A percentile compares a stretch with the other conserved stretches of the same genome.
phyloP scores from a whole-genome alignment of 2,113 vertebrate genomes.

The Taxidea taxus region DNA sequence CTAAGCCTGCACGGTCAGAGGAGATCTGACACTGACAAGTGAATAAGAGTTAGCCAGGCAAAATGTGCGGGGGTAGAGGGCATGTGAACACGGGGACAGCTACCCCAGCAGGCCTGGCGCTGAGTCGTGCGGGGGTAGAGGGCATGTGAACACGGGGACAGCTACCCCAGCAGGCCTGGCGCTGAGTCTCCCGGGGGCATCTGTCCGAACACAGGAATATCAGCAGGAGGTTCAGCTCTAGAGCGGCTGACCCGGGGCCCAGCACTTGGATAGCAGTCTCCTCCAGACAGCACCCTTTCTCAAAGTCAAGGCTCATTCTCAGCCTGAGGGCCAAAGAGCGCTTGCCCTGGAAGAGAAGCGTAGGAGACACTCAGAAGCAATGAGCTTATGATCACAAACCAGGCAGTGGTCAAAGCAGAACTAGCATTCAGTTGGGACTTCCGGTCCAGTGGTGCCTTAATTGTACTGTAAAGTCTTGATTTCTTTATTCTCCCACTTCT shows the following conservation, averaged over 20 bases:
- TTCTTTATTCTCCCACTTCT: not conserved
- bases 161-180: not conserved
- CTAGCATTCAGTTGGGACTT: not conserved
- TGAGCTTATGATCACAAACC: not conserved
- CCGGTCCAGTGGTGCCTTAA: not conserved
- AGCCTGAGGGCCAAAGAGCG: not conserved
- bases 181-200: rapidly evolving
- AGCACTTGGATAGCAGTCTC: not conserved
- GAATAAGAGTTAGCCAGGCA: not conserved
- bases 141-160: not conserved
- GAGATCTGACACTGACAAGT: not conserved
- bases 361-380: not conserved
- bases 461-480: not conserved
- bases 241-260: not conserved
- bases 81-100: not conserved
- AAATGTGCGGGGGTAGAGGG: not conserved
- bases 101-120: no score
- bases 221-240: not conserved
- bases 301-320: not conserved
- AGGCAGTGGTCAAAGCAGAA: not conserved
- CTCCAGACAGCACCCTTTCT: not conserved
- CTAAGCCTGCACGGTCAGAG: not conserved
- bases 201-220: not conserved
- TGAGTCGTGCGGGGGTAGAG: no score
- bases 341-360: not conserved